Evolutionary conservation across 1,140 invertebrate species (phyloP).

Genomic region (Spodoptera frugiperda): DNA sequence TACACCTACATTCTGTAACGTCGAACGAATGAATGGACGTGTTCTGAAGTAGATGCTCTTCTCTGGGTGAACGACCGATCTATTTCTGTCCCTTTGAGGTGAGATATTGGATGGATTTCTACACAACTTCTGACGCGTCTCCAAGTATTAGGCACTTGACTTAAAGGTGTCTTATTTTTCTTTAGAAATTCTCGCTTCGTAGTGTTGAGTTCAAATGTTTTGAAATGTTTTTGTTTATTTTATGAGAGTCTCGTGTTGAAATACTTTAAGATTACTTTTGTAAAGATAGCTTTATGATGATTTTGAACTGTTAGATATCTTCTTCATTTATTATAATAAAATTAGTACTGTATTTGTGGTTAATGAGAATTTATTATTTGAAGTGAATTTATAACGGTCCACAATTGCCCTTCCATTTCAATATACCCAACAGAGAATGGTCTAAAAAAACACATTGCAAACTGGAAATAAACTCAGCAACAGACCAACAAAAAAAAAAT

Average conservation of each 20-base stretch:
- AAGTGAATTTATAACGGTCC: too few relatives aligned
- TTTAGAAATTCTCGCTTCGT: neutral
- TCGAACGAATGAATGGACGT: conserved; percentile 48
- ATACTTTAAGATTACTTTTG: neutral
- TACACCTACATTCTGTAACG: neutral
- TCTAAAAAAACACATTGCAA: too few relatives aligned
- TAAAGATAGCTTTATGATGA: too few relatives aligned
- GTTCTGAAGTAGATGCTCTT: conserved; percentile 40
- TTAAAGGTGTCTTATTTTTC: conserved; percentile 38
- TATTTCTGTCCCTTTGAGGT: conserved; percentile 72
- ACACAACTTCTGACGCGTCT: conserved; percentile 24
- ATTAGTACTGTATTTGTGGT: too few relatives aligned
- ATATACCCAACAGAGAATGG: too few relatives aligned
- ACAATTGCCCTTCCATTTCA: too few relatives aligned
- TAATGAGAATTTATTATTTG: too few relatives aligned
- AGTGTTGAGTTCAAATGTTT: neutral
- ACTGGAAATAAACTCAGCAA: too few relatives aligned
- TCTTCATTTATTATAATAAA: too few relatives aligned
- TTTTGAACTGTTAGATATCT: too few relatives aligned
- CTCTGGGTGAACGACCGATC: conserved; percentile 60
- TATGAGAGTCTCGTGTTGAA: neutral
- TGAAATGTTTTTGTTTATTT: neutral
- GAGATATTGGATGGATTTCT: conserved; percentile 46
- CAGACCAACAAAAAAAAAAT: too few relatives aligned
- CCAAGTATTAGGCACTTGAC: conserved; percentile 33